A percentile compares a stretch with the other conserved stretches of the same genome.
phyloP scores from a whole-genome alignment of 2,797 vertebrate genomes.

The Malacoraja senta region DNA sequence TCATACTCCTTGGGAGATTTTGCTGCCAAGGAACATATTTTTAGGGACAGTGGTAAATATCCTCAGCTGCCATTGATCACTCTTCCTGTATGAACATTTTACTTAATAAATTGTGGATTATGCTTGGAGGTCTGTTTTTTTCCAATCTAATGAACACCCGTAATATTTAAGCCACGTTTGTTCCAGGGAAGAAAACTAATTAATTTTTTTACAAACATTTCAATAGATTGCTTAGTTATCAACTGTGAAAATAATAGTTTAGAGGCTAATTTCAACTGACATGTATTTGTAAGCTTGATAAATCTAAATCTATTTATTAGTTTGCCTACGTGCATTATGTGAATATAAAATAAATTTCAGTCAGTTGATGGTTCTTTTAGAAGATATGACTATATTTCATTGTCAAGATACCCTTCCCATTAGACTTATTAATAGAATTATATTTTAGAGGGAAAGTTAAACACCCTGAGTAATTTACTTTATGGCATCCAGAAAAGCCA shows the following conservation, averaged over 20 bases:
- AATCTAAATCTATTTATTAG: background rate
- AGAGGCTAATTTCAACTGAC: background rate
- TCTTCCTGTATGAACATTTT: background rate
- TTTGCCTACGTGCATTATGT: background rate
- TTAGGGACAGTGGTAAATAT: background rate
- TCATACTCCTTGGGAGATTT: background rate
- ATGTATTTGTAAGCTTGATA: background rate
- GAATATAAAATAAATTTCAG: background rate
- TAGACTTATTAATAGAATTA: background rate
- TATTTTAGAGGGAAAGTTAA: background rate
- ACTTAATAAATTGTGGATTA: background rate
- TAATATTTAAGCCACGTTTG: background rate
- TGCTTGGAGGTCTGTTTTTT: background rate
- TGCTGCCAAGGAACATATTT: background rate
- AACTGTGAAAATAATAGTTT: background rate
- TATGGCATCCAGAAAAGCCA: background rate
- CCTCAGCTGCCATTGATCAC: background rate
- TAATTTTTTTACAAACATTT: background rate
- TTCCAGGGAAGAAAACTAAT: background rate
- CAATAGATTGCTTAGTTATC: background rate
- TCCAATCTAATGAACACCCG: background rate
- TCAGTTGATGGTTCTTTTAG: background rate
- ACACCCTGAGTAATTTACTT: background rate
- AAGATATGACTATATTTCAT: background rate
- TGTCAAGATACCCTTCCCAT: background rate